Conservation (phyloP, 2,888 invertebrate genomes). For the Amphipyra tragopoginis region DNA sequence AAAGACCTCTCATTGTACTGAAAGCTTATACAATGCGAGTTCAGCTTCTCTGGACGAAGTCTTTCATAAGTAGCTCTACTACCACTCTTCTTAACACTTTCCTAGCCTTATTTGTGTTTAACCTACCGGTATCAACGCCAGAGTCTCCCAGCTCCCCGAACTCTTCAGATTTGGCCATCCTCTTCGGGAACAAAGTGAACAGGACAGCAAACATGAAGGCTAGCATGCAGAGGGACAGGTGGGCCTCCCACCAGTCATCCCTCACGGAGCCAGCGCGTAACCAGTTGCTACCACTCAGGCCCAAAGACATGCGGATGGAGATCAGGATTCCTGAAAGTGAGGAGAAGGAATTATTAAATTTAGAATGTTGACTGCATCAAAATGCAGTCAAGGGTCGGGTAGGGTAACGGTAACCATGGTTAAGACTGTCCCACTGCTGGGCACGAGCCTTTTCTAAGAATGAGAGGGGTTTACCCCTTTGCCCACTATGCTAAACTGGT, state of each 20-base stretch:
- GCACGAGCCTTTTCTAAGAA: too few relatives aligned
- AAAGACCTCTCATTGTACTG: too few relatives aligned
- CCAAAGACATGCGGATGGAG: slow-evolving; percentile 82
- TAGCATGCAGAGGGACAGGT: slow-evolving; percentile 78
- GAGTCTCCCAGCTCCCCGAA: slow-evolving; percentile 53
- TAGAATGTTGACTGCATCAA: background rate
- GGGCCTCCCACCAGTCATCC: slow-evolving; percentile 81
- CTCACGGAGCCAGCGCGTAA: slow-evolving; percentile 68
- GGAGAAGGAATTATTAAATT: background rate
- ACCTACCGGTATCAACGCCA: slow-evolving; percentile 54
- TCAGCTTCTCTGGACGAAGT: too few relatives aligned
- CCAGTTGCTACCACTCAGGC: slow-evolving; percentile 77
- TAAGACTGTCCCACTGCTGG: too few relatives aligned
- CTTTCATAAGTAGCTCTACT: too few relatives aligned
- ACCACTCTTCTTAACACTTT: too few relatives aligned
- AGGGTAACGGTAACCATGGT: too few relatives aligned
- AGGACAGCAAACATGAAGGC: slow-evolving; percentile 80
- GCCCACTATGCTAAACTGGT: too few relatives aligned
- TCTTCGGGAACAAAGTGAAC: slow-evolving; percentile 78
- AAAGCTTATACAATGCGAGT: too few relatives aligned
- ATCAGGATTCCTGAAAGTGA: slow-evolving; percentile 79
- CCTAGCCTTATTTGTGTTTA: too few relatives aligned
- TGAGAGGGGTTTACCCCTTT: too few relatives aligned
- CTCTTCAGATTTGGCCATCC: slow-evolving; percentile 67
- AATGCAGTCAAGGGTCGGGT: too few relatives aligned